Evolutionary conservation across 2,113 vertebrate genomes (phyloP), one percentile per base, ranked within the genome.

Genomic region (Rhizomys pruinosus): DNA sequence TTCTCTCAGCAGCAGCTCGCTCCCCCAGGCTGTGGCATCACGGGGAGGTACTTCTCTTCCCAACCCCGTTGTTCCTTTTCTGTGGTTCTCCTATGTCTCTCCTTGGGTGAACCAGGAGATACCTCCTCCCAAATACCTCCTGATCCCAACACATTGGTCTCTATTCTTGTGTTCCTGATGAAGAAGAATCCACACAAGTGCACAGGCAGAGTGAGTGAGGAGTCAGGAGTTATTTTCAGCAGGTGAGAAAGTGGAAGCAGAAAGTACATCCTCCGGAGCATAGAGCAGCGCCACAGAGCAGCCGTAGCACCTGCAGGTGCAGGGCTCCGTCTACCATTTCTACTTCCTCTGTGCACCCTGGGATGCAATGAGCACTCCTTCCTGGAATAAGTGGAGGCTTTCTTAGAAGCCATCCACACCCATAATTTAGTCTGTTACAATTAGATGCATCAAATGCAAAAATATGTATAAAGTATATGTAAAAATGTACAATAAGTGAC

Each of bases 61-160:
- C 27, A 6, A 7, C 5, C 23, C 5, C 0, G 9, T 29, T 23
- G 3, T 47, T 32, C 0, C 25, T 3, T 76, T 42, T 84, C 16
- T 57, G 39, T 37, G 34, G 10, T 23, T 82, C 3, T 11, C 34
- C n/a, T 20, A 29, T 20, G 22, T 55, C 47, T n/a, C 20, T n/a
- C 77, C 20, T 79, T 34, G 25, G 55, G 37, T 57, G 77, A 20
- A 37, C 47, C 12, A 59, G 34, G 77, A 37, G 13, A 5, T 25
- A 37, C 13, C 44, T 25, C 17, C 34, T n/a, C 52, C 32, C 34
- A 59, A 37, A 20, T 57, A 25, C 22, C 34, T n/a, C 59, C 34
- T 59, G 34, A 25, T 37, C 55, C 34, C 6, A 37, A 9, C 77
- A 79, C 4, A 79, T 52, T 52, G 47, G 20, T 34, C n/a, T 37